These are phyloP conservation scores for Phoxinus dragarum DNA, from an alignment of 2,797 vertebrate genomes.

Conservation along the genomic window DNA sequence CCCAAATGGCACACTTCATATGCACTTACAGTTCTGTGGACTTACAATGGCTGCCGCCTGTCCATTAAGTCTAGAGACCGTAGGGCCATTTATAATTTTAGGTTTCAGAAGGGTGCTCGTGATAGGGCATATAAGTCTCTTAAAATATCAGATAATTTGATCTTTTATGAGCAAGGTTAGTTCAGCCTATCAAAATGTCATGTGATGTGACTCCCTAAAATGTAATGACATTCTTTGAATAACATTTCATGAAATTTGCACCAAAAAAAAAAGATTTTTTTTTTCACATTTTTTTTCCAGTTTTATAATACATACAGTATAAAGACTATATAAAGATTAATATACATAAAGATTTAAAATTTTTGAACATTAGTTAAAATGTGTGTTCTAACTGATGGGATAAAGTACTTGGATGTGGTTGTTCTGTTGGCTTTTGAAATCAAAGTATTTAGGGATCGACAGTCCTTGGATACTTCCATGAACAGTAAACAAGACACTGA, in stretches of 20 bases:
- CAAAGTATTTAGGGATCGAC: background rate
- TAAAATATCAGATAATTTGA: background rate
- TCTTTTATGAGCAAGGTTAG: background rate
- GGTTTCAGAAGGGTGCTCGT: too few species aligned
- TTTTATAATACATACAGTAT: background rate
- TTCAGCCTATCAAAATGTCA: background rate
- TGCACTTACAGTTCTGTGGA: too few species aligned
- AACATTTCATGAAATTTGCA: background rate
- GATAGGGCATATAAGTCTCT: background rate
- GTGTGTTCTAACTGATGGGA: background rate
- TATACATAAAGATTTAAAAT: background rate
- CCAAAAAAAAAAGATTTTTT: background rate
- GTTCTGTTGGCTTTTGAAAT: background rate
- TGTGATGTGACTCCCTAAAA: background rate
- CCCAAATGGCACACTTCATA: too few species aligned
- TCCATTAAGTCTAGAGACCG: too few species aligned
- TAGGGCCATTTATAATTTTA: too few species aligned
- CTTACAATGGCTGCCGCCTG: too few species aligned
- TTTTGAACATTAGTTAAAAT: background rate
- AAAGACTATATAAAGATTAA: background rate
- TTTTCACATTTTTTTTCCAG: background rate
- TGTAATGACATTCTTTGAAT: background rate
- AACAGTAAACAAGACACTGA: slow-evolving; percentile 9
- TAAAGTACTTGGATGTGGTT: background rate
- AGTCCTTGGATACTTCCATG: background rate